phyloP scores from a whole-genome alignment of 2,797 vertebrate species.

The Oophaga sylvatica region DNA sequence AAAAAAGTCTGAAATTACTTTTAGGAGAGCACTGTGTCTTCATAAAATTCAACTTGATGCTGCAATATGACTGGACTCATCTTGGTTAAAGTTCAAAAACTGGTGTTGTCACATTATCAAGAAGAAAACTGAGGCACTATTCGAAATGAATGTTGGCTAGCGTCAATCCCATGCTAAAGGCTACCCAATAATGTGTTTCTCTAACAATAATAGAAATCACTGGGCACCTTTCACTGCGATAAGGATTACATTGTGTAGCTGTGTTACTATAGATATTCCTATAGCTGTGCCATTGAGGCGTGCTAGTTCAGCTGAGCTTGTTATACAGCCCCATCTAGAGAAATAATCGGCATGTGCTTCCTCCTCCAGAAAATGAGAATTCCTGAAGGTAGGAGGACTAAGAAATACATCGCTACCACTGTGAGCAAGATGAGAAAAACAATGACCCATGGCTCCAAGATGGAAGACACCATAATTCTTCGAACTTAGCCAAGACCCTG shows the following conservation, averaged over 20 bases:
- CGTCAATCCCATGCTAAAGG: neutral
- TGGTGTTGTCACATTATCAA: neutral
- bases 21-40: neutral
- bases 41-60: neutral
- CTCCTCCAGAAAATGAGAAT: conserved; percentile 24
- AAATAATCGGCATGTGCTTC: conserved; percentile 9
- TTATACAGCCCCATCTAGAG: conserved; percentile 16
- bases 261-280: neutral
- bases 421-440: conserved; percentile 5
- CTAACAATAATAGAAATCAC: neutral
- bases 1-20: neutral
- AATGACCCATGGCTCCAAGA: conserved; percentile 34
- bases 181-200: neutral
- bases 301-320: neutral
- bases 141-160: too few relatives aligned
- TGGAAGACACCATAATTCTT: neutral
- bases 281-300: neutral
- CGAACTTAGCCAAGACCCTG: neutral
- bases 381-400: neutral
- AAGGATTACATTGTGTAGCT: neutral
- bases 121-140: too few relatives aligned
- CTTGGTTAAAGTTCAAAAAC: neutral
- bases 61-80: neutral
- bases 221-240: neutral
- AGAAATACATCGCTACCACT: neutral